Base-by-base conservation (phyloP, 2,113 vertebrate species). In the Phalacrocorax pelagicus region DNA sequence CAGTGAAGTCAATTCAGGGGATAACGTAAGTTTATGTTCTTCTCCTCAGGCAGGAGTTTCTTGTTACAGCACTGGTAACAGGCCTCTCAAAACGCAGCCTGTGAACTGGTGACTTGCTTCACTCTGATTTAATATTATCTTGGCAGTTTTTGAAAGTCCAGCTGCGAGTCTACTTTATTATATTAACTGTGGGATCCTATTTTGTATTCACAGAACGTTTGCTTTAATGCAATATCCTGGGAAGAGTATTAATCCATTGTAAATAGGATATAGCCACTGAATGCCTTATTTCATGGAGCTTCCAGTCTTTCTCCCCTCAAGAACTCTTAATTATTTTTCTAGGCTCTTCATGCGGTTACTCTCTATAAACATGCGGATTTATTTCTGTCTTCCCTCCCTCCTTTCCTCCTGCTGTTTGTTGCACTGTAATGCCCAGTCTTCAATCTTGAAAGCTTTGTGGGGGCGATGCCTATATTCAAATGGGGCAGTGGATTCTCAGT, bases 181-280 rank as follows among this genome's bases (percentile, higher is more conserved):
- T 57, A 86, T 82, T 96, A 90, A 55, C 80, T 5, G 6, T 47
- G 73, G 81, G 46, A 73, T 65, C 69, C 49, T 89, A 21, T 82
- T 94, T 92, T 83, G 59, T 91, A 93, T 94, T 95, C 83, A 81
- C 54, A 77, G 49, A 92, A 52, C 32, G 55, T 86, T 93, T 96
- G 63, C 81, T 87, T 87, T 79, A 93, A 77, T 6, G 14, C 74
- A 94, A 11, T 94, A 86, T 89, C 58, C 70, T 95, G 88, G 67
- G 55, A 96, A 86, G 70, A 63, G 58, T 90, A 96, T 88, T 79
- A 86, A 93, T 92, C 65, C 58, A 42, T 51, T 86, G 61, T 92
- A 94, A 95, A 88, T 85, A 58, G 49, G 65, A 84, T 79, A 44
- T 7, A 77, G 46, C 62, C 62, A 54, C 66, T 61, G 78, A 96